Evolutionary conservation across 1,140 invertebrate species (phyloP).

Genomic region (Solenopsis invicta): DNA sequence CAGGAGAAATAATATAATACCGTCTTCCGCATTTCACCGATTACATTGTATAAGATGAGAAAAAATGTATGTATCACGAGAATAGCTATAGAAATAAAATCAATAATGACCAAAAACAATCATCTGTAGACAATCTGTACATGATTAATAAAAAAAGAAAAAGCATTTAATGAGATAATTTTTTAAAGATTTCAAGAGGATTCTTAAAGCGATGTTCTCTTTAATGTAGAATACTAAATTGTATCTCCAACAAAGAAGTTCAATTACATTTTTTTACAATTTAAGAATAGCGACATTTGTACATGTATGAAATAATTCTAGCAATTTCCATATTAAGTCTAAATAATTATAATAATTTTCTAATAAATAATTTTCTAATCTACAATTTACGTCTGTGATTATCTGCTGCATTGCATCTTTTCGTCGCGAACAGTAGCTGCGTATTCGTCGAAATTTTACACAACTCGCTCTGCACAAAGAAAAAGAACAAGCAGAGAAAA

Average conservation of each 20-base stretch:
- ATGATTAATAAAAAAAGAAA: background rate
- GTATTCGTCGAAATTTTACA: conserved; percentile 45
- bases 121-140: background rate
- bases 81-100: background rate
- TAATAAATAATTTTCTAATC: background rate
- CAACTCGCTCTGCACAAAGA: conserved; percentile 50
- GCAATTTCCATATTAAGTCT: background rate
- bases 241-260: background rate
- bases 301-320: conserved; percentile 1
- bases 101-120: background rate
- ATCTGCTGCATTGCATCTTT: background rate
- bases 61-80: background rate
- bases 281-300: background rate
- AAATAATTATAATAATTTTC: conserved; percentile 9
- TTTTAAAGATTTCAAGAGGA: background rate
- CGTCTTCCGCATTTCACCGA: conserved; percentile 19
- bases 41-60: conserved; percentile 4
- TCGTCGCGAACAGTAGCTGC: conserved; percentile 40
- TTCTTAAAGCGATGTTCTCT: background rate
- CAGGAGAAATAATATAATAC: conserved; percentile 70
- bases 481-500: background rate
- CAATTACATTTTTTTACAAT: too few relatives aligned
- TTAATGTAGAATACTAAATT: background rate
- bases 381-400: background rate
- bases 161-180: background rate